A percentile compares a stretch with the other conserved stretches of the same genome.
Evolutionary conservation across 2,113 vertebrate species (phyloP).

Genomic region (Callipepla squamata): DNA sequence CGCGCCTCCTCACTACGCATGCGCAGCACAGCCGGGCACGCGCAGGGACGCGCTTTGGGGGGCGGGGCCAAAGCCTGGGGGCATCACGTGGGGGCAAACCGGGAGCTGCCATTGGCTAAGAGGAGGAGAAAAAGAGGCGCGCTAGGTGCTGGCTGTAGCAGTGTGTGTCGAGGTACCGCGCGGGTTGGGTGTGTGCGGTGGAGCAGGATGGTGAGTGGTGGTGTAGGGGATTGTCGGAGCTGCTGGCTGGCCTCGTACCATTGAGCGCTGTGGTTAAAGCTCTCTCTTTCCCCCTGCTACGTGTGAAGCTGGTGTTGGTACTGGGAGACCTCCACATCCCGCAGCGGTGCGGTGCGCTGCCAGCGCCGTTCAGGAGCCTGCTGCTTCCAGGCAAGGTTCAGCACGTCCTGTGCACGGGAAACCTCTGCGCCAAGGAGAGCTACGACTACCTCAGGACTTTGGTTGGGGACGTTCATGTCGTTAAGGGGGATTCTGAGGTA

Average conservation of each 20-base stretch:
- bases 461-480: slow-evolving; percentile 89
- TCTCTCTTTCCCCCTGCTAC: background rate
- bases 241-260: no score
- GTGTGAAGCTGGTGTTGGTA: slow-evolving; percentile 88
- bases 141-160: background rate
- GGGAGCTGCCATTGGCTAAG: background rate
- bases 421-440: slow-evolving; percentile 93
- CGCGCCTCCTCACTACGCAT: background rate
- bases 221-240: accelerated
- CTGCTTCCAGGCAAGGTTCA: slow-evolving; percentile 93
- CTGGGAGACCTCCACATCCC: slow-evolving; percentile 93
- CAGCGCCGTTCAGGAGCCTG: slow-evolving; percentile 90
- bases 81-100: background rate
- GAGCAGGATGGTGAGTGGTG: background rate
- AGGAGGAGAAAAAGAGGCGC: accelerated
- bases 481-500: slow-evolving; percentile 93
- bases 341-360: slow-evolving; percentile 91
- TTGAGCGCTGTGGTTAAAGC: background rate
- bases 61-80: background rate
- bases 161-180: accelerated
- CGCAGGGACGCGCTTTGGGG: background rate
- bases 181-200: accelerated
- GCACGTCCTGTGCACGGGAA: slow-evolving; percentile 91
- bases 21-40: background rate
- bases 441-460: slow-evolving; percentile 92